A percentile compares a stretch with the other conserved stretches of the same genome.
phyloP scores from a whole-genome alignment of 2,797 vertebrate genomes.

The Myotis daubentonii region DNA sequence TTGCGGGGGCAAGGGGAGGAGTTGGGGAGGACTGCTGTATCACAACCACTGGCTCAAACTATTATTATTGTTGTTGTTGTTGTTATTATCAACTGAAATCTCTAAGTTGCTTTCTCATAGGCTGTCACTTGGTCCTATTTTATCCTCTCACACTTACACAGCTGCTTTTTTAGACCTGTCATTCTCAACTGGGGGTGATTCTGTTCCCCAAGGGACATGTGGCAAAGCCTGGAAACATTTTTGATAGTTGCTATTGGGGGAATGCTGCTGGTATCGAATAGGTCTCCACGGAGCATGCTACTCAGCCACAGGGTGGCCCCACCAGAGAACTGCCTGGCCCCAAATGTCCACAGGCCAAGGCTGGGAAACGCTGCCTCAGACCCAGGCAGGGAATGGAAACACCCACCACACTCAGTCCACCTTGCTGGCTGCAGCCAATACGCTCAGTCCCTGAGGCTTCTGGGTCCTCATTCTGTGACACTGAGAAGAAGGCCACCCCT shows the following conservation, averaged over 20 bases:
- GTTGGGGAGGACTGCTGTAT: background rate
- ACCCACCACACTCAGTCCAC: too few relatives aligned
- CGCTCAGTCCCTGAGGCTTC: background rate
- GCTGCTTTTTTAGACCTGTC: background rate
- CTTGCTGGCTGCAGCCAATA: background rate
- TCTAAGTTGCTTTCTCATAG: background rate
- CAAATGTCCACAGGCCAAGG: fast-evolving
- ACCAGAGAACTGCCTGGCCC: background rate
- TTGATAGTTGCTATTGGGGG: fast-evolving
- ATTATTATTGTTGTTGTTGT: too few relatives aligned
- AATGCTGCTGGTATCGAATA: background rate
- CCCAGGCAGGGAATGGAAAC: background rate
- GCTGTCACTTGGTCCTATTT: background rate
- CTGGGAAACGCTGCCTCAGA: background rate
- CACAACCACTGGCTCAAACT: background rate
- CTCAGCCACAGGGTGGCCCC: background rate
- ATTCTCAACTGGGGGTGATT: background rate
- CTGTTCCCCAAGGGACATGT: background rate
- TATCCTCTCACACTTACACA: background rate
- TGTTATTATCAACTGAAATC: background rate
- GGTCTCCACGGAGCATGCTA: background rate
- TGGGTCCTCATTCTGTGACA: background rate
- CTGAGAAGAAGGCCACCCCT: background rate
- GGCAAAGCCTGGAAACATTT: background rate
- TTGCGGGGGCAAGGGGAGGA: fast-evolving